phyloP scores from a whole-genome alignment of 1,140 invertebrate species.

The Chionoecetes opilio region DNA sequence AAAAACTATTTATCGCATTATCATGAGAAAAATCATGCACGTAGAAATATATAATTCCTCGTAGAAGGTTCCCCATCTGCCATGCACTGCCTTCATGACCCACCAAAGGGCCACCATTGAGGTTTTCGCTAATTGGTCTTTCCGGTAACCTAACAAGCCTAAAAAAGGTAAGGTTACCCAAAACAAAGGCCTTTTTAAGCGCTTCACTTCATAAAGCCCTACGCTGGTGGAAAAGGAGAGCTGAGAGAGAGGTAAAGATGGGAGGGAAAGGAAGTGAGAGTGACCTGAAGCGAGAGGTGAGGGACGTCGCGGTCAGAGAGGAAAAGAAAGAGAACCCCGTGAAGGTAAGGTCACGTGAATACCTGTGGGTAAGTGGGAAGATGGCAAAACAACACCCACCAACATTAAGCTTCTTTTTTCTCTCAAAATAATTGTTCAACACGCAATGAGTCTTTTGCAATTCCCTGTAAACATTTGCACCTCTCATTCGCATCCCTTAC shows the following conservation, averaged over 20 bases:
- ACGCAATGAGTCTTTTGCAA: not conserved
- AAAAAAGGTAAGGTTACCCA: not conserved
- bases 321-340: not conserved
- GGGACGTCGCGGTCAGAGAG: not conserved
- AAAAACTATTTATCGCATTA: no score
- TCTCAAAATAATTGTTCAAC: not conserved
- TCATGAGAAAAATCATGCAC: no score
- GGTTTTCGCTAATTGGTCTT: not conserved
- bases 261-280: not conserved
- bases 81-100: not conserved
- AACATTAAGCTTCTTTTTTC: no score
- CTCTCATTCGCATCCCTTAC: not conserved
- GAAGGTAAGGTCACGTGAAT: not conserved
- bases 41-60: no score
- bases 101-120: no score
- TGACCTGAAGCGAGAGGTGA: not conserved
- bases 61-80: no score
- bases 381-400: not conserved
- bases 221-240: not conserved
- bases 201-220: not conserved
- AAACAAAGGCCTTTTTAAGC: not conserved
- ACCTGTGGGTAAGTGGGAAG: not conserved
- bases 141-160: not conserved
- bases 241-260: not conserved
- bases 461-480: not conserved